Percentiles rank a stretch among this genome's conserved stretches.
Conservation (phyloP, 1,140 invertebrate species). For the Parapsyche elsis region DNA sequence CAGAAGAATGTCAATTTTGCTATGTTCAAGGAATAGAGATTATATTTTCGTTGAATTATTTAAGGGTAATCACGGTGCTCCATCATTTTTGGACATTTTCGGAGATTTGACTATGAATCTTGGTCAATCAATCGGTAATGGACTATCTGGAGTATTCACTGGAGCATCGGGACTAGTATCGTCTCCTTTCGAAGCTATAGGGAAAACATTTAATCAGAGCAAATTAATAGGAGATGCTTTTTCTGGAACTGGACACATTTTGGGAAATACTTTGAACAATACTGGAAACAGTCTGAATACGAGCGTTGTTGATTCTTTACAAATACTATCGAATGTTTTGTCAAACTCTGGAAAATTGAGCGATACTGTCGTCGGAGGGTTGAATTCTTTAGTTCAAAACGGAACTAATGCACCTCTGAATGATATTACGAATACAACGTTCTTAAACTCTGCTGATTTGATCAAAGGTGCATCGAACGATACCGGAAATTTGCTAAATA, state of each 20-base stretch:
- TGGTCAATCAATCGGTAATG: slow-evolving; percentile 10
- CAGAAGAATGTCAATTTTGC: no score
- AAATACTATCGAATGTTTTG: neutral
- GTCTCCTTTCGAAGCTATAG: neutral
- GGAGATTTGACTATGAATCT: neutral
- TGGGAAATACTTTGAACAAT: neutral
- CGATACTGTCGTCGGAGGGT: neutral
- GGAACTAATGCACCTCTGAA: neutral
- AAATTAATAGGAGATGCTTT: neutral
- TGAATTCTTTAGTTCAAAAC: neutral
- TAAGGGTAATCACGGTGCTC: neutral
- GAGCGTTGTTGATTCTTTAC: neutral
- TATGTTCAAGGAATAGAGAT: no score
- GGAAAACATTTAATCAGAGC: neutral
- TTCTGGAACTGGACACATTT: neutral
- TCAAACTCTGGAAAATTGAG: neutral
- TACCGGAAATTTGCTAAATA: neutral
- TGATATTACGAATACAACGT: neutral
- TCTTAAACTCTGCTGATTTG: neutral
- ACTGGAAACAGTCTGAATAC: neutral
- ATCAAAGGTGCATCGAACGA: neutral
- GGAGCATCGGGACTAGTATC: neutral
- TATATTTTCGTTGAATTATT: no score
- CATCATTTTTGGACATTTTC: neutral
- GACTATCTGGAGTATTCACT: neutral